Conservation (phyloP, 2,797 vertebrate genomes). For the Telmatherina bonti region DNA sequence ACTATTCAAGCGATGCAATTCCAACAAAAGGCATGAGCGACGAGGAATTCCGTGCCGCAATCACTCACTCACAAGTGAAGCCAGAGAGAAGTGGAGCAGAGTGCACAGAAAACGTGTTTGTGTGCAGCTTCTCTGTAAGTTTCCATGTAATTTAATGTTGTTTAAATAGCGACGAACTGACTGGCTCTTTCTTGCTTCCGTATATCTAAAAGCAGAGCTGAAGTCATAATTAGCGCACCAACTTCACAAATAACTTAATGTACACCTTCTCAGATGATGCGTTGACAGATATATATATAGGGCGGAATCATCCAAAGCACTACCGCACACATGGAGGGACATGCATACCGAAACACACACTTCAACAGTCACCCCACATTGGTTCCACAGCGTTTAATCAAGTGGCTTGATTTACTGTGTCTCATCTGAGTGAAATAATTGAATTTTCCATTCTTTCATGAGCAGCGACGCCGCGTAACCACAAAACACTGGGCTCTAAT, state of each 20-base stretch:
- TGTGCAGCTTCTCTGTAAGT: constrained; percentile 49
- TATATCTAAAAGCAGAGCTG: constrained; percentile 36
- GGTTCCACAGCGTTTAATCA: constrained; percentile 40
- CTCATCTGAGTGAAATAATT: constrained; percentile 60
- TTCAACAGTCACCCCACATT: constrained; percentile 22
- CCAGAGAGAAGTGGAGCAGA: constrained; percentile 28
- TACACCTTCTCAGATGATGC: constrained; percentile 61
- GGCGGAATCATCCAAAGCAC: constrained; percentile 25
- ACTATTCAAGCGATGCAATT: constrained; percentile 78
- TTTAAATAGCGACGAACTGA: constrained; percentile 68
- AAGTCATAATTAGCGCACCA: constrained; percentile 63
- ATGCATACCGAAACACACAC: constrained; percentile 25
- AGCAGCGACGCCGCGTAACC: constrained; percentile 50
- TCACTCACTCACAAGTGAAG: constrained; percentile 68
- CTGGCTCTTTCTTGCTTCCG: constrained; percentile 57
- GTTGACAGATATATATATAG: constrained; percentile 67
- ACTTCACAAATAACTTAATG: constrained; percentile 67
- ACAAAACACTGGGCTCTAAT: constrained; percentile 70
- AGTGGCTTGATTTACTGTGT: constrained; percentile 48
- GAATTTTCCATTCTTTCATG: constrained; percentile 75
- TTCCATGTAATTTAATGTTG: constrained; percentile 76
- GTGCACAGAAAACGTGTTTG: constrained; percentile 54
- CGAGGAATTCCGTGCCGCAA: constrained; percentile 78
- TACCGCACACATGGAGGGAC: constrained; percentile 49
- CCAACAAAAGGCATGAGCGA: constrained; percentile 76